A percentile compares a stretch with the other conserved stretches of the same genome.
Evolutionary conservation across 2,113 vertebrate species (phyloP).

Genomic region (Bubalus kerabau): DNA sequence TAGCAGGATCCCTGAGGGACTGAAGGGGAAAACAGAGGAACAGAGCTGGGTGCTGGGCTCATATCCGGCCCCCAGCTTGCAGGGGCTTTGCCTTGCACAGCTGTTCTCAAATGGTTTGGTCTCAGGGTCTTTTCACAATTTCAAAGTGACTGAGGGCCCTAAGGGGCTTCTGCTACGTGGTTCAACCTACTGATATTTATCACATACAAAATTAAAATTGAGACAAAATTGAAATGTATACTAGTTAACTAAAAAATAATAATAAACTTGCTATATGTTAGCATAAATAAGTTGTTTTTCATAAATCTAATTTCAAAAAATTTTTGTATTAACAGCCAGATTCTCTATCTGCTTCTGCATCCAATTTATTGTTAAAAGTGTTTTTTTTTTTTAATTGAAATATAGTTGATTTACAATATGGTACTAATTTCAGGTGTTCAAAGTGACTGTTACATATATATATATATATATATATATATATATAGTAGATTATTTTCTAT

Average conservation of each 20-base stretch:
- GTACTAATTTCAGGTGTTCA: background rate
- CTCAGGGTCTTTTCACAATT: background rate
- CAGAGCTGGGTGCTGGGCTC: background rate
- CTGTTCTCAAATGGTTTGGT: background rate
- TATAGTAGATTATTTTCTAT: background rate
- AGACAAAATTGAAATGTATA: background rate
- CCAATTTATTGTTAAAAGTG: background rate
- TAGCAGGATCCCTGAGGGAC: background rate
- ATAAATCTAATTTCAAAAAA: background rate
- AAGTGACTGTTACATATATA: background rate
- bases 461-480: background rate
- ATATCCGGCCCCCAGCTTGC: fast-evolving
- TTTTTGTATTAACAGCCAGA: background rate
- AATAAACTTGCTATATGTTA: background rate
- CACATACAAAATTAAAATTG: background rate
- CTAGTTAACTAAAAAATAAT: background rate
- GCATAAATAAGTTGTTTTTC: background rate
- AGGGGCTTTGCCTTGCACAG: background rate
- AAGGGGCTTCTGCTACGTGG: background rate
- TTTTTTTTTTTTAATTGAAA: background rate
- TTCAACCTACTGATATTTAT: background rate
- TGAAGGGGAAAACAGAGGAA: background rate
- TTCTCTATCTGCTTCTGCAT: background rate
- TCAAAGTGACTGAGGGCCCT: background rate
- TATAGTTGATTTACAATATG: background rate